Conservation (phyloP, 2,797 vertebrate species). For the Enteromius anoplus region DNA sequence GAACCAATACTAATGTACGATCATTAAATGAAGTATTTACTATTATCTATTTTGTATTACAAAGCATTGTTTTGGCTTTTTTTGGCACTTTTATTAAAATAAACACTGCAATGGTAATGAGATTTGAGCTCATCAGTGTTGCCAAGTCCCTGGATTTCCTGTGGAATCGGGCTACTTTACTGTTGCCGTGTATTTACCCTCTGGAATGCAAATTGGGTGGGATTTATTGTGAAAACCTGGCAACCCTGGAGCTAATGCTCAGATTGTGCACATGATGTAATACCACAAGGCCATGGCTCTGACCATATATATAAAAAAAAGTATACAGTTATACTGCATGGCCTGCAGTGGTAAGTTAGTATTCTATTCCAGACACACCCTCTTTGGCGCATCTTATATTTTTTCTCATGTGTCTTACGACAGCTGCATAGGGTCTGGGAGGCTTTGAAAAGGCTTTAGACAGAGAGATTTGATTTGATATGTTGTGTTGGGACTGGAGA, state of each 20-base stretch:
- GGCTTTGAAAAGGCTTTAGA: slow-evolving; percentile 28
- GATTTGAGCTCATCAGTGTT: too few species aligned
- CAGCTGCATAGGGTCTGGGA: neutral
- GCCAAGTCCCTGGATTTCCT: too few species aligned
- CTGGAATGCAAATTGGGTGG: too few species aligned
- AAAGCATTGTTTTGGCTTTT: neutral
- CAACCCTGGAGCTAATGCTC: neutral
- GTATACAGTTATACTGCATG: neutral
- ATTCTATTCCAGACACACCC: neutral
- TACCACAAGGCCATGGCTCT: neutral
- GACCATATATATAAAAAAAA: neutral
- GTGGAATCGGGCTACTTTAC: too few species aligned
- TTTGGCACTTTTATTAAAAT: neutral
- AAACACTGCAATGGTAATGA: neutral
- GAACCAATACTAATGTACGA: neutral
- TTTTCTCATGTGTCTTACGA: neutral
- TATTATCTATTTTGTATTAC: neutral
- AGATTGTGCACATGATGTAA: neutral
- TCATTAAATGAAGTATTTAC: neutral
- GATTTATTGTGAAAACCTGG: too few species aligned
- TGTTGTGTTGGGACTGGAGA: slow-evolving; percentile 5
- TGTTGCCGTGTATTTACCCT: too few species aligned
- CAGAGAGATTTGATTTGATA: slow-evolving; percentile 17
- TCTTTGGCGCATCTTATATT: neutral
- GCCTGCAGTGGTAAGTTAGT: neutral